Evolutionary conservation across 1,140 invertebrate species (phyloP).

Genomic region (Rhagoletis pomonella): DNA sequence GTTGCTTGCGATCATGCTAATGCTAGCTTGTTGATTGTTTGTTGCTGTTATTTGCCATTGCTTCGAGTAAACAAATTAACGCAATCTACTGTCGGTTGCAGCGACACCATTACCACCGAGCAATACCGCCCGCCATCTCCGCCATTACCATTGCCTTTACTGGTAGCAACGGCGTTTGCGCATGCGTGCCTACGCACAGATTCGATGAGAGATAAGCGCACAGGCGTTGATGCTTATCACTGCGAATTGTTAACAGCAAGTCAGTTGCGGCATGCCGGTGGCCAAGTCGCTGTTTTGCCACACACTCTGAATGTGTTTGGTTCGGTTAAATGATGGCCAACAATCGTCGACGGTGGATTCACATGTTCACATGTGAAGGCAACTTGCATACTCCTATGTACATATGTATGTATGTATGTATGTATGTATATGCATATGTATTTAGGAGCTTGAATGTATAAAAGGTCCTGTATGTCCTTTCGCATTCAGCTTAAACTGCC

Average conservation of each 20-base stretch:
- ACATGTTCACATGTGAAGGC: neutral
- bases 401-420: neutral
- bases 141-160: neutral
- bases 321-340: constrained; percentile 6
- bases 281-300: neutral
- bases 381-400: neutral
- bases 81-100: constrained; percentile 43
- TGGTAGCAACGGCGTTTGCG: neutral
- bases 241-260: neutral
- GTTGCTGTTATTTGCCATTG: constrained; percentile 46
- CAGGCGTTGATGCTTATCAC: constrained; percentile 50
- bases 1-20: constrained; percentile 12
- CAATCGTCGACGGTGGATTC: neutral
- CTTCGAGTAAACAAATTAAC: constrained; percentile 49
- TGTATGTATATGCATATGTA: neutral
- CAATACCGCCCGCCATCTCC: neutral
- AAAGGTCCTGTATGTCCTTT: constrained; percentile 6
- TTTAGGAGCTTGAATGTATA: too few species aligned
- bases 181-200: constrained; percentile 36
- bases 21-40: constrained; percentile 46
- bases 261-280: neutral
- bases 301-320: neutral
- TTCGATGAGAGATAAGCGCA: constrained; percentile 17
- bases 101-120: neutral
- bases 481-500: neutral